A percentile compares a stretch with the other conserved stretches of the same genome.
Evolutionary conservation across 1,140 invertebrate genomes (phyloP).

Genomic region (Matsumurasca onukii): DNA sequence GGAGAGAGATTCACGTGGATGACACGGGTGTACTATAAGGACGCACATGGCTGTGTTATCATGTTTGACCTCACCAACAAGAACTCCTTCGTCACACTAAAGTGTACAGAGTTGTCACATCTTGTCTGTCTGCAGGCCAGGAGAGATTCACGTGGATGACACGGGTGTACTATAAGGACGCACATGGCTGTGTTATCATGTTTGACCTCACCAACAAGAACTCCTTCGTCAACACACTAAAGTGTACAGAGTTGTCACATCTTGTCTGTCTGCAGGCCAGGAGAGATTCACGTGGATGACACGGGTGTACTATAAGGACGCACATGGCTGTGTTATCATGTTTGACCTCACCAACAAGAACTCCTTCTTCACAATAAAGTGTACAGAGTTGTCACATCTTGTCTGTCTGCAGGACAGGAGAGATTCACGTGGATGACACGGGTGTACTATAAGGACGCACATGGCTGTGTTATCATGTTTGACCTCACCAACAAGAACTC

Average conservation of each 20-base stretch:
- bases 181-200: conserved; percentile 62
- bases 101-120: background rate
- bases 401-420: conserved; percentile 54
- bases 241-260: conserved; percentile 49
- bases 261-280: conserved; percentile 51
- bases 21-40: conserved; percentile 64
- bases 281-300: conserved; percentile 65
- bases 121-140: conserved; percentile 51
- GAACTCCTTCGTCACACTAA: conserved; percentile 57
- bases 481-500: conserved; percentile 59
- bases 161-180: conserved; percentile 62
- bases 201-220: conserved; percentile 59
- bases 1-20: conserved; percentile 63
- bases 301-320: conserved; percentile 62
- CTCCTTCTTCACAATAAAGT: conserved; percentile 56
- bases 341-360: conserved; percentile 59
- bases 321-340: conserved; percentile 62
- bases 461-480: conserved; percentile 63
- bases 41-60: conserved; percentile 61
- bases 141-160: conserved; percentile 65
- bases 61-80: conserved; percentile 62
- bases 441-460: conserved; percentile 64
- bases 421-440: conserved; percentile 63
- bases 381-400: background rate
- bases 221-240: conserved; percentile 57